Base-by-base conservation (phyloP, 2,888 invertebrate species). In the Gandaritis pyraliata region DNA sequence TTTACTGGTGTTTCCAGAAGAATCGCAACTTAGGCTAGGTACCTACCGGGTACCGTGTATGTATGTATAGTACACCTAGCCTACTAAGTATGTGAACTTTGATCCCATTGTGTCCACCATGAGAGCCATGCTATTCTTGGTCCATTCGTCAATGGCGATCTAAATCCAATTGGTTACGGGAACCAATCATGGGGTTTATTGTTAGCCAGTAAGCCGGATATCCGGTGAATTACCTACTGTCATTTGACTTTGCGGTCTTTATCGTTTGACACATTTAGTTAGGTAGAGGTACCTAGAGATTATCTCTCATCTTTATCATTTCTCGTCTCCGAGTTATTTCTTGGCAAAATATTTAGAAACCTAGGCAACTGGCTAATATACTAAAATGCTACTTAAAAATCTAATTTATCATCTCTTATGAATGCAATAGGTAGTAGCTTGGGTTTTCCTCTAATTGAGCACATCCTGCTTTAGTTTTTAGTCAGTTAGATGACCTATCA, bases 111-210 rank as follows among this genome's bases (percentile, higher is more conserved):
- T 53, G 11, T 0, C 2, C 7, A 4, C 43, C 16, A 41, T 41
- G 41, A 13, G 41, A 41, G 15, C 41, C 41, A 41, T 11, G 29
- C 15, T 46, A 62, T 59, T 56, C 30, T 52, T 15, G 50, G 30
- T n/a, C 53, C 47, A 59, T 56, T 56, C 29, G 51, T 64, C 59
- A 53, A 59, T 57, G 52, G 58, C 33, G 33, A 33, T 43, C 53
- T 33, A 33, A 33, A 59, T 47, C 55, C 56, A 53, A 68, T 70
- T 61, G 55, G 70, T 55, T 43, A 53, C 58, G 60, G 68, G 59
- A 68, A 65, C 62, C 64, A 66, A 64, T 65, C 50, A 55, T 53
- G 46, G 36, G 18, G 18, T 50, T 58, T 64, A 55, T 61, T 57
- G 53, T 59, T 46, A 58, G 47, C 41, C 61, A 46, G 39, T 56